These are phyloP conservation scores for Dicaeum eximium DNA, from an alignment of 2,113 vertebrate species.

Conservation along the genomic window DNA sequence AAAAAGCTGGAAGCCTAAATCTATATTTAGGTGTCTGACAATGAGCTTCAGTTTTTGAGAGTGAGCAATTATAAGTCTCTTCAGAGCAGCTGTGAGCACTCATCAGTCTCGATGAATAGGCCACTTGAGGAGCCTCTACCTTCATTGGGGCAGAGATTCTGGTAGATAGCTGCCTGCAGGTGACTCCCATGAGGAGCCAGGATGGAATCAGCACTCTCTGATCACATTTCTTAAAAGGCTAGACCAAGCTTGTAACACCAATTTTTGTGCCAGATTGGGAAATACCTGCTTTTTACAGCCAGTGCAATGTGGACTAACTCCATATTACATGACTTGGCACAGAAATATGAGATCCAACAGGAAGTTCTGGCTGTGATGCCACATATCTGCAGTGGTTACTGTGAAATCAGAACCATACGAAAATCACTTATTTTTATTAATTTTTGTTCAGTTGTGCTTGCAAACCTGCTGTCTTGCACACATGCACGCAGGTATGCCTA, in stretches of 20 bases:
- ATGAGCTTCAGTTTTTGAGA: slow-evolving; percentile 22
- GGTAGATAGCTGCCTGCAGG: neutral
- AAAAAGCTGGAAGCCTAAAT: slow-evolving; percentile 2
- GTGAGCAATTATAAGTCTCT: slow-evolving; percentile 35
- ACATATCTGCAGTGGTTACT: neutral
- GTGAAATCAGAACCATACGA: neutral
- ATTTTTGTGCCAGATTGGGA: neutral
- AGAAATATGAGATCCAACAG: neutral
- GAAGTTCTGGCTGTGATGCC: neutral
- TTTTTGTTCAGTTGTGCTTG: neutral
- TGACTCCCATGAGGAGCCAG: neutral
- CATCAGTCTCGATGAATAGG: slow-evolving; percentile 23
- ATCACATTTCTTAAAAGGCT: neutral
- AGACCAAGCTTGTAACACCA: neutral
- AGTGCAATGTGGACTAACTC: neutral
- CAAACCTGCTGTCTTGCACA: neutral
- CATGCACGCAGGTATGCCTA: neutral
- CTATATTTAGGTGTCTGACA: slow-evolving; percentile 44
- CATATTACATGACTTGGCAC: neutral
- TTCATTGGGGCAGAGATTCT: neutral
- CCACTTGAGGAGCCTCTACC: neutral
- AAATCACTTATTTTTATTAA: neutral
- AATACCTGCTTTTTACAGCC: neutral
- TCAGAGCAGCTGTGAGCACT: neutral
- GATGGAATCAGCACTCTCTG: neutral